Conservation (phyloP, 2,888 invertebrate species). For the Lymantria dispar region DNA sequence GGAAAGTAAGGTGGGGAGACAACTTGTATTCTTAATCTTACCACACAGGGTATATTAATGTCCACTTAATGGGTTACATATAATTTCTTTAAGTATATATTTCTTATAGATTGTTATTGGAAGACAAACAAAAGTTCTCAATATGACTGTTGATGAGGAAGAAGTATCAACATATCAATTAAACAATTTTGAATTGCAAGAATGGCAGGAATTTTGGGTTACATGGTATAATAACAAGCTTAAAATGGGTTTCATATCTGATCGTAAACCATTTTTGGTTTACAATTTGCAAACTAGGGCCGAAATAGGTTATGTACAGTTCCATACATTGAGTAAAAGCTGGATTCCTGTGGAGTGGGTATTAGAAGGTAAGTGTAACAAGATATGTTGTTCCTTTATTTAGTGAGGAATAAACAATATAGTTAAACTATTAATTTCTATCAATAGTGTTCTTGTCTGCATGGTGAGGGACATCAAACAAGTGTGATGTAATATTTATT, state of each 20-base stretch:
- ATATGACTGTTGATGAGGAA: not conserved
- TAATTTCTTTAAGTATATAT: not conserved
- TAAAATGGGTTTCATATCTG: constrained; percentile 13
- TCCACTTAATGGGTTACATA: too few relatives aligned
- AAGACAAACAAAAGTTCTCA: constrained; percentile 9
- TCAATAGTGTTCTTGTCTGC: too few relatives aligned
- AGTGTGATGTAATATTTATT: too few relatives aligned
- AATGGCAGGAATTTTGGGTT: constrained; percentile 31
- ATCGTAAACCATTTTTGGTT: constrained; percentile 13
- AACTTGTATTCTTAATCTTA: too few relatives aligned
- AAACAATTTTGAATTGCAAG: constrained; percentile 1
- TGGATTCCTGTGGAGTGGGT: constrained; percentile 22
- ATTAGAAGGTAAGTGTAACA: constrained; percentile 34
- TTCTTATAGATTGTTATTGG: constrained; percentile 23
- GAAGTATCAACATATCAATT: not conserved
- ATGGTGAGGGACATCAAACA: too few relatives aligned
- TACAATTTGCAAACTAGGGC: constrained; percentile 7
- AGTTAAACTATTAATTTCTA: too few relatives aligned
- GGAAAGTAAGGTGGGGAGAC: too few relatives aligned
- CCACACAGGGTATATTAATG: too few relatives aligned
- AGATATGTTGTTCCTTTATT: too few relatives aligned
- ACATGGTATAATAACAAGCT: constrained; percentile 34
- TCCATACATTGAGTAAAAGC: constrained; percentile 14
- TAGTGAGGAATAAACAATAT: too few relatives aligned
- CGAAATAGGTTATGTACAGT: constrained; percentile 40